Evolutionary conservation across 2,797 vertebrate species (phyloP).

Genomic region (Anomalospiza imberbis): DNA sequence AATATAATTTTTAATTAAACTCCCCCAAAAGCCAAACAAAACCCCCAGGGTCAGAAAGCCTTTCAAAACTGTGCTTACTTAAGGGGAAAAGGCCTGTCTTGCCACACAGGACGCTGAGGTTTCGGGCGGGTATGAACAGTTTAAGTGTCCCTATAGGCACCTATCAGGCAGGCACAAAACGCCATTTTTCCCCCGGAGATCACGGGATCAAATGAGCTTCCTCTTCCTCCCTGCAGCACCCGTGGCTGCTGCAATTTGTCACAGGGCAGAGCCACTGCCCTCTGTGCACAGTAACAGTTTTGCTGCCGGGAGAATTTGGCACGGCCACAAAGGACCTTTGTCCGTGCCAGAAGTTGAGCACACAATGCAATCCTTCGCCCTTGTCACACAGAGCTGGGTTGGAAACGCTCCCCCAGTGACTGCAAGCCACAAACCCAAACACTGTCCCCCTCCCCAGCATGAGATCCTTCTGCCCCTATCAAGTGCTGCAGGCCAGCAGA

Average conservation of each 20-base stretch:
- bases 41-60: background rate
- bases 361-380: constrained; percentile 27
- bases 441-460: fast-evolving
- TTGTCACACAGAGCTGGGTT: background rate
- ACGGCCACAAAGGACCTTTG: constrained; percentile 53
- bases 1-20: background rate
- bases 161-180: background rate
- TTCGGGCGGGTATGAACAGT: background rate
- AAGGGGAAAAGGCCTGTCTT: background rate
- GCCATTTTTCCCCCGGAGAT: background rate
- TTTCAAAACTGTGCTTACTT: background rate
- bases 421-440: background rate
- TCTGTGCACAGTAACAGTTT: constrained; percentile 17
- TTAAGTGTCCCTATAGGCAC: background rate
- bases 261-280: constrained; percentile 25
- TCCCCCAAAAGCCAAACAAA: background rate
- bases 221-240: background rate
- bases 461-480: background rate
- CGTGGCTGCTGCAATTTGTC: background rate
- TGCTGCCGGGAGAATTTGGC: constrained; percentile 30
- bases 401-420: background rate
- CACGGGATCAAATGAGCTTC: background rate
- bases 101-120: background rate
- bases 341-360: background rate
- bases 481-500: background rate